Percentiles rank a stretch among this genome's conserved stretches.
Evolutionary conservation across 2,888 invertebrate species (phyloP).

Genomic region (Spicauda simplicius): DNA sequence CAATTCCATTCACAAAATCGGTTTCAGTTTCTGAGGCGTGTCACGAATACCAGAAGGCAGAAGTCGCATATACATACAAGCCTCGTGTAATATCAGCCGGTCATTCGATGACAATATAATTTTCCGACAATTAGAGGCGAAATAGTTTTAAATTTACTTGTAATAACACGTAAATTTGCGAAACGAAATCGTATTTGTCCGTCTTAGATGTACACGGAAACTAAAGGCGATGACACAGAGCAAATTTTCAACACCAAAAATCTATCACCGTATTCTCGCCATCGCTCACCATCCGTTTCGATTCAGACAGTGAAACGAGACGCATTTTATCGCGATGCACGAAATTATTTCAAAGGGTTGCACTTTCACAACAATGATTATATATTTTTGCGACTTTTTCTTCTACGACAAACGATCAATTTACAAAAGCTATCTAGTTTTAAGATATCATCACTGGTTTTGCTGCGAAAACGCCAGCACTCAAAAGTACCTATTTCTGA

Average conservation of each 20-base stretch:
- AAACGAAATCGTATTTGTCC: constrained; percentile 71
- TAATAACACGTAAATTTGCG: constrained; percentile 71
- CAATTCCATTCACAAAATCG: constrained; percentile 81
- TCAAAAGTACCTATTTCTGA: constrained; percentile 89
- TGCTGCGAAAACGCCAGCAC: constrained; percentile 86
- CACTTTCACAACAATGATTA: constrained; percentile 80
- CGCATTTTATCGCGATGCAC: constrained; percentile 84
- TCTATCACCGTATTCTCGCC: constrained; percentile 85
- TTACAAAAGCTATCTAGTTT: constrained; percentile 83
- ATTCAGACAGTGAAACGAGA: constrained; percentile 74
- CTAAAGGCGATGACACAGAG: constrained; percentile 82
- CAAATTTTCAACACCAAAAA: constrained; percentile 85
- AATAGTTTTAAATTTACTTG: constrained; percentile 68
- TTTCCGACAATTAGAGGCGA: constrained; percentile 74
- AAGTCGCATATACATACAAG: constrained; percentile 85
- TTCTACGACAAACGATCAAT: constrained; percentile 77
- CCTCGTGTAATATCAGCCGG: constrained; percentile 86
- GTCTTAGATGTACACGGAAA: constrained; percentile 72
- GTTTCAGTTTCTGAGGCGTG: constrained; percentile 85
- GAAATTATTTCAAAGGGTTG: constrained; percentile 72
- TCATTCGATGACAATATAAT: constrained; percentile 85
- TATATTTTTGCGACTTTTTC: constrained; percentile 72
- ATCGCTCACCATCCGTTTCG: constrained; percentile 85
- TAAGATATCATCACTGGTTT: constrained; percentile 87
- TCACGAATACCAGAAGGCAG: constrained; percentile 84